Evolutionary conservation across 2,113 vertebrate genomes (phyloP).

Genomic region (Caranx ignobilis): DNA sequence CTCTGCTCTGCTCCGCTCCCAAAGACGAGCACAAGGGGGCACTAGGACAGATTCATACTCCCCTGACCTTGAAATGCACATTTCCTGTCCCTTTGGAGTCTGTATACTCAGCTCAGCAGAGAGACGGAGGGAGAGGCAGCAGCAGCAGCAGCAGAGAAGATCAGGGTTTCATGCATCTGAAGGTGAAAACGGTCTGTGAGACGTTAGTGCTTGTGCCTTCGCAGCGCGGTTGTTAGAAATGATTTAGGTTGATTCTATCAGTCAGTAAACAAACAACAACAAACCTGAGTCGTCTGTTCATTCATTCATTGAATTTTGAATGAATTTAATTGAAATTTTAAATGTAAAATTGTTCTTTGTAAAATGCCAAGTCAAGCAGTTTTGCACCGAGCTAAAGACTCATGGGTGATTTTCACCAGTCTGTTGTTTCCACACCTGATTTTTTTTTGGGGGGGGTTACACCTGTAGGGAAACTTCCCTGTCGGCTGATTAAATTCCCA

Average conservation of each 20-base stretch:
- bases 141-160: neutral
- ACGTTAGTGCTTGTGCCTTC: neutral
- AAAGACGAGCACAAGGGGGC: conserved; percentile 10
- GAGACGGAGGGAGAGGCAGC: conserved; percentile 13
- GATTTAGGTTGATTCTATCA: neutral
- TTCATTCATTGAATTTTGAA: neutral
- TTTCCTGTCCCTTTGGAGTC: conserved; percentile 31
- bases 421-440: neutral
- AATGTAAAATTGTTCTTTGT: neutral
- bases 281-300: too few relatives aligned
- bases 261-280: neutral
- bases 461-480: neutral
- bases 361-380: neutral
- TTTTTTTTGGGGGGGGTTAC: neutral
- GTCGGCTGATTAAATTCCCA: conserved; percentile 9
- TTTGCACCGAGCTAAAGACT: neutral
- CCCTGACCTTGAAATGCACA: conserved; percentile 49
- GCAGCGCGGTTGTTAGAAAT: neutral
- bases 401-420: neutral
- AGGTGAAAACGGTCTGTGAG: conserved; percentile 4
- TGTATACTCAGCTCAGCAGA: conserved; percentile 27
- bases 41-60: conserved; percentile 1
- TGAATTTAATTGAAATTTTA: neutral
- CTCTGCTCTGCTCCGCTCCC: neutral
- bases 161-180: conserved; percentile 7